phyloP scores from a whole-genome alignment of 2,888 invertebrate genomes.

The Augochlorella aurata region DNA sequence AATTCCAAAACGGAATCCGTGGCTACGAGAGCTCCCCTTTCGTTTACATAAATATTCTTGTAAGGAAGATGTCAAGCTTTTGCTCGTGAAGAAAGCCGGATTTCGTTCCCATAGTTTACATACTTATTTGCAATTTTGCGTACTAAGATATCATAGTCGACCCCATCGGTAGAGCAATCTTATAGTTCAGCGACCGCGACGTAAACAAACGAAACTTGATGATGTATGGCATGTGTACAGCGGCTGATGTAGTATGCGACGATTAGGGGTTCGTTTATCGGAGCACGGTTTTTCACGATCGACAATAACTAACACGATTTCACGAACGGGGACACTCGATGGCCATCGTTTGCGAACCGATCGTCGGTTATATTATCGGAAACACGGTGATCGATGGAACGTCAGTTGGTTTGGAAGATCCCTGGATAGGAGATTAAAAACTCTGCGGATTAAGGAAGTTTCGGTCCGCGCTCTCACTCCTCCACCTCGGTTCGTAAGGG shows the following conservation, averaged over 20 bases:
- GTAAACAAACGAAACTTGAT: not conserved
- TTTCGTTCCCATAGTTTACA: not conserved
- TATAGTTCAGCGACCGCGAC: not conserved
- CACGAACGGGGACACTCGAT: constrained; percentile 18
- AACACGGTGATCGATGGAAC: constrained; percentile 52
- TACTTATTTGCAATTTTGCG: not conserved
- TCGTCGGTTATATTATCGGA: constrained; percentile 45
- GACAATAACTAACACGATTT: constrained; percentile 11
- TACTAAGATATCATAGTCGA: not conserved
- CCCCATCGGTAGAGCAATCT: too few relatives aligned
- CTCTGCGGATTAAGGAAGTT: constrained; percentile 50
- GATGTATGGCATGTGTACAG: not conserved
- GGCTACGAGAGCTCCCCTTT: not conserved
- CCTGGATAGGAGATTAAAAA: constrained; percentile 49
- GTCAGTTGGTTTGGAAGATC: constrained; percentile 44
- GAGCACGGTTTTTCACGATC: not conserved
- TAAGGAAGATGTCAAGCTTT: not conserved
- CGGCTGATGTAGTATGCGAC: not conserved
- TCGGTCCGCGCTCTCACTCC: not conserved
- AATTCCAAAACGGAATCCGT: not conserved
- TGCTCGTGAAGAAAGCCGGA: too few relatives aligned
- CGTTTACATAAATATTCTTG: not conserved
- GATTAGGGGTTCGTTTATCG: not conserved
- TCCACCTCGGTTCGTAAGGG: constrained; percentile 17
- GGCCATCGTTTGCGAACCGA: constrained; percentile 39